Percentiles rank a stretch among this genome's conserved stretches.
phyloP scores from a whole-genome alignment of 2,797 vertebrate genomes.

The Australoheros facetus region DNA sequence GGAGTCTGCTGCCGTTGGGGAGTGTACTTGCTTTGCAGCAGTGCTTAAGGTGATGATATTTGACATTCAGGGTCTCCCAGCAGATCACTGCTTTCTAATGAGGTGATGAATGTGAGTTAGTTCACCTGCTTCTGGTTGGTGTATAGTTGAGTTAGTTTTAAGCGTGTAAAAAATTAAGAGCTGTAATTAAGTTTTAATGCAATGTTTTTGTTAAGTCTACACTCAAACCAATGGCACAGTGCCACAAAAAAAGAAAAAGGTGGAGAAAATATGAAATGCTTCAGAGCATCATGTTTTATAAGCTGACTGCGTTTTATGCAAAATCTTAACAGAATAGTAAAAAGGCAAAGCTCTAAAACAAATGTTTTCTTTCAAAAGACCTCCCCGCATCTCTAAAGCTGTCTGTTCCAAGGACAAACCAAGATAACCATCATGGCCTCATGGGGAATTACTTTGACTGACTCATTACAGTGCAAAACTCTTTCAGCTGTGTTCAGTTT shows the following conservation, averaged over 20 bases:
- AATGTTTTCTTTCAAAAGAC: not conserved
- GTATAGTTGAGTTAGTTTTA: not conserved
- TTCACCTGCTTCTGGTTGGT: not conserved
- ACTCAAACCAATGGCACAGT: not conserved
- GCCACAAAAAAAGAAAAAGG: too few relatives aligned
- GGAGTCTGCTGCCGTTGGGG: rapidly evolving
- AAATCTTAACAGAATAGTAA: not conserved
- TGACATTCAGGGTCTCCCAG: not conserved
- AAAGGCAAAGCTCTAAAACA: not conserved
- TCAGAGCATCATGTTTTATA: not conserved
- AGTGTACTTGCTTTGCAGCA: not conserved
- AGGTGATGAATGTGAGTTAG: not conserved
- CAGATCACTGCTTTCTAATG: not conserved
- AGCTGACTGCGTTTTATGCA: not conserved
- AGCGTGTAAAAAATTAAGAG: not conserved
- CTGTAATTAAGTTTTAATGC: not conserved
- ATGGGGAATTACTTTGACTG: not conserved
- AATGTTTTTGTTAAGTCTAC: not conserved
- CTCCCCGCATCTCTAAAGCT: not conserved
- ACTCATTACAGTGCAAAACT: not conserved
- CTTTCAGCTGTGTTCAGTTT: not conserved
- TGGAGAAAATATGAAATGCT: too few relatives aligned
- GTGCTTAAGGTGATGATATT: not conserved
- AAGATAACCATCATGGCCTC: not conserved
- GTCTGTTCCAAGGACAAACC: not conserved